Evolutionary conservation across 2,113 vertebrate genomes (phyloP), one percentile per base, ranked within the genome.

Genomic region (Ceyx margarethae): DNA sequence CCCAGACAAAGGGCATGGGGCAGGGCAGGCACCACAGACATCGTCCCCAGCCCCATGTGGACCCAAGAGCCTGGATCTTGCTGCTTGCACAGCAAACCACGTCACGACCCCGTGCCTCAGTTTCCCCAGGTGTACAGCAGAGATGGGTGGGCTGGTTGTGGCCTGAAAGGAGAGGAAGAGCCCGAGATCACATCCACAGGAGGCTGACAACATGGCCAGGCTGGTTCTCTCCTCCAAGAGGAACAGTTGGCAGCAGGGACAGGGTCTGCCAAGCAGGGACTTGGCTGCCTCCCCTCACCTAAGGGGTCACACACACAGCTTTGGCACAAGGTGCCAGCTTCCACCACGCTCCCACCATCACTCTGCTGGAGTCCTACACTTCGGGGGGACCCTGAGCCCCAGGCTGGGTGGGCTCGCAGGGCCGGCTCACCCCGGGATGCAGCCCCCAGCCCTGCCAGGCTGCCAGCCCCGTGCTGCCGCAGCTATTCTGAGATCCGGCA

Each of bases 221-320:
- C 61, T 31, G 68, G 4, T 43, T 80, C 42, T 31, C 28, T 53
- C 14, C 54, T 5, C 51, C 0, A 5, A 16, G 37, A n/a, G 85
- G 58, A 74, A 29, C 17, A 11, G 60, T 15, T 25, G 42, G 72
- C 92, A 77, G 50, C 0, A 0, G 46, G 18, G 4, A 10, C 64
- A 9, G 56, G 61, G 28, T 3, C 45, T 1, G 2, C 50, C 28
- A n/a, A 8, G 35, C 9, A 0, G 33, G 29, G 23, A 4, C 17
- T 43, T 0, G 6, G 65, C 15, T 0, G 0, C 2, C 31, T 20
- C 48, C 35, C 71, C 57, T 37, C 1, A 0, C 7, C 1, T 0
- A 9, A 3, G 64, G 10, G 25, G 17, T 14, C 31, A 17, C 91
- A 7, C 1, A 0, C 56, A 1, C 66, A 37, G 51, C 60, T 62